Evolutionary conservation across 2,797 vertebrate species (phyloP).

Genomic region (Gymnopithys bicolor): DNA sequence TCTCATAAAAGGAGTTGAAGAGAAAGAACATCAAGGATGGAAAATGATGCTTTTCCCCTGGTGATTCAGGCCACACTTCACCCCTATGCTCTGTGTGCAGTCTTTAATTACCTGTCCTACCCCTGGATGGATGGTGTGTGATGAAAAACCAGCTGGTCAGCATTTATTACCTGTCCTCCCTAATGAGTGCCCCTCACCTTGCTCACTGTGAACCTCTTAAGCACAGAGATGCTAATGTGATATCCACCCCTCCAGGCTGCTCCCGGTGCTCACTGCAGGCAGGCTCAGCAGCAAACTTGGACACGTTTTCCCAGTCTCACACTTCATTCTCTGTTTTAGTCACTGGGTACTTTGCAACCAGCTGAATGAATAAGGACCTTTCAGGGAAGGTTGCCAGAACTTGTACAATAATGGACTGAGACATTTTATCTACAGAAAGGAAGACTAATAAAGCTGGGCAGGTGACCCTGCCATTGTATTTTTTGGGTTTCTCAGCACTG

Average conservation of each 20-base stretch:
- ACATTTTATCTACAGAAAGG: not conserved
- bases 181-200: not conserved
- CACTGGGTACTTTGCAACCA: not conserved
- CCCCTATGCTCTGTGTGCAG: not conserved
- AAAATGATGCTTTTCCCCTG: not conserved
- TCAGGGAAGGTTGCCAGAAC: not conserved
- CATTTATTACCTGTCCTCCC: not conserved
- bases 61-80: not conserved
- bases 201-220: not conserved
- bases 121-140: not conserved
- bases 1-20: not conserved
- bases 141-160: not conserved
- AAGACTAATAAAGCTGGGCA: not conserved
- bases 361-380: not conserved
- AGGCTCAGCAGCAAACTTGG: not conserved
- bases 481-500: not conserved
- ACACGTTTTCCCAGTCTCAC: not conserved
- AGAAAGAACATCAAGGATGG: not conserved
- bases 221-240: not conserved
- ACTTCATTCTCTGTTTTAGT: not conserved
- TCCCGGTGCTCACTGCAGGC: not conserved
- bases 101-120: slow-evolving; percentile 7
- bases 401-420: not conserved
- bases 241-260: not conserved
- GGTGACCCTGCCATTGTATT: not conserved